Percentiles rank a stretch among this genome's conserved stretches.
phyloP scores from a whole-genome alignment of 2,113 vertebrate species.

The Acrocephalus arundinaceus region DNA sequence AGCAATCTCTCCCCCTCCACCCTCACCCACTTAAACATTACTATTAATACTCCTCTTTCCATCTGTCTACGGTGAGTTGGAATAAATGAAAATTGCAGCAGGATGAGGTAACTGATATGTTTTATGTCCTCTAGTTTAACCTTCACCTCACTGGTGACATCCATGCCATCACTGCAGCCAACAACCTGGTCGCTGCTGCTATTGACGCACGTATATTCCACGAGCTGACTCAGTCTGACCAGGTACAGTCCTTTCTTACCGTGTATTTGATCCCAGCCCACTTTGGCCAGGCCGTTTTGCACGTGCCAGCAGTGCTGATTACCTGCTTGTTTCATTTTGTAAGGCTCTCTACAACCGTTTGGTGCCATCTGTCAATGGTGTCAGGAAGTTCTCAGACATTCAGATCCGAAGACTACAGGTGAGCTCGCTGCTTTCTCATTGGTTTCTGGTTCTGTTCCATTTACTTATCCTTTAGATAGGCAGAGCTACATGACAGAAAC shows the following conservation, averaged over 20 bases:
- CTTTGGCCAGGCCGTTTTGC: neutral
- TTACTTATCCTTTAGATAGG: neutral
- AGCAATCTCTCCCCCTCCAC: constrained; percentile 49
- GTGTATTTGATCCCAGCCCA: neutral
- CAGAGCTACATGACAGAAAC: neutral
- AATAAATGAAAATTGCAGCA: constrained; percentile 40
- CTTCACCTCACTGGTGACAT: constrained; percentile 98
- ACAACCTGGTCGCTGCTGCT: constrained; percentile 94
- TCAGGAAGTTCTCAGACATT: constrained; percentile 88
- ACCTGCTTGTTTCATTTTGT: neutral
- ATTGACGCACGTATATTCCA: constrained; percentile 95
- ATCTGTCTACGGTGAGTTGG: constrained; percentile 46
- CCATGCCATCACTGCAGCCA: constrained; percentile 96
- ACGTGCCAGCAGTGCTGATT: neutral
- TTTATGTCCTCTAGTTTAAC: constrained; percentile 85
- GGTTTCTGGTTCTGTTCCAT: neutral
- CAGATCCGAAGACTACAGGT: constrained; percentile 90
- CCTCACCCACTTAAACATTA: constrained; percentile 33
- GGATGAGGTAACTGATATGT: constrained; percentile 9
- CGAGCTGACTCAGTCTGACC: constrained; percentile 90
- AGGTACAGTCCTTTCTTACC: constrained; percentile 70
- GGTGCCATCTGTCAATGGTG: constrained; percentile 83
- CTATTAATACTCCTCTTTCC: constrained; percentile 59
- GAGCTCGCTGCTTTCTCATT: neutral
- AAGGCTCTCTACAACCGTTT: constrained; percentile 91